These are phyloP conservation scores for Nyctibius grandis DNA, from an alignment of 2,797 vertebrate species.

Conservation along the genomic window DNA sequence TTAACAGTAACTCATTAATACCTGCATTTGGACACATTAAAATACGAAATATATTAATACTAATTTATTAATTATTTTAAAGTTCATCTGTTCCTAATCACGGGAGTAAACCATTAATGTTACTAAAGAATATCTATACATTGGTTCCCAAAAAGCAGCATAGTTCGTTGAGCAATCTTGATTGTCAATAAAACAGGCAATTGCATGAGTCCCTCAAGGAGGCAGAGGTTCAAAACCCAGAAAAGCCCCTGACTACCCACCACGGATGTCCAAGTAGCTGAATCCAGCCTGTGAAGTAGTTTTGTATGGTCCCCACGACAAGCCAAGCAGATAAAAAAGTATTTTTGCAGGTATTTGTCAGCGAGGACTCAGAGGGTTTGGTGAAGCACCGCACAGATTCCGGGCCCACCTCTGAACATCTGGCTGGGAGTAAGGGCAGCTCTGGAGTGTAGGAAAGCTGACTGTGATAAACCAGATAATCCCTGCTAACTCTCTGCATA, in stretches of 20 bases:
- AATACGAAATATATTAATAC: background rate
- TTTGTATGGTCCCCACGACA: background rate
- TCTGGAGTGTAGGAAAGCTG: background rate
- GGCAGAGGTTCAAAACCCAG: background rate
- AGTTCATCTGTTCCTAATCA: background rate
- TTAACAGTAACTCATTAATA: background rate
- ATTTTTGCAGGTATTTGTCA: constrained; percentile 1
- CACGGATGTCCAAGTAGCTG: background rate
- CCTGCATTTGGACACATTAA: background rate
- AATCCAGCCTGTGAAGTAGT: background rate
- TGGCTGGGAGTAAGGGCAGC: background rate
- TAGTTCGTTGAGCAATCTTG: background rate
- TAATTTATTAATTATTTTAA: background rate
- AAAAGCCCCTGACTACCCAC: background rate
- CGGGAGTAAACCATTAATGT: background rate
- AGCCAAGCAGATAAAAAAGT: background rate
- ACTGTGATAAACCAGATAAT: constrained; percentile 30
- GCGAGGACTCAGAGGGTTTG: background rate
- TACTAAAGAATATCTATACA: background rate
- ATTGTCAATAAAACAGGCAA: background rate
- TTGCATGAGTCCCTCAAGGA: background rate
- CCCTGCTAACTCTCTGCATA: background rate
- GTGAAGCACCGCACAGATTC: background rate
- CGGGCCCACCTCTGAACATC: background rate
- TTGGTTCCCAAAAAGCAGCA: background rate